Evolutionary conservation across 2,113 vertebrate genomes (phyloP), one percentile per base, ranked within the genome.

Genomic region (Pollimyrus isidori): DNA sequence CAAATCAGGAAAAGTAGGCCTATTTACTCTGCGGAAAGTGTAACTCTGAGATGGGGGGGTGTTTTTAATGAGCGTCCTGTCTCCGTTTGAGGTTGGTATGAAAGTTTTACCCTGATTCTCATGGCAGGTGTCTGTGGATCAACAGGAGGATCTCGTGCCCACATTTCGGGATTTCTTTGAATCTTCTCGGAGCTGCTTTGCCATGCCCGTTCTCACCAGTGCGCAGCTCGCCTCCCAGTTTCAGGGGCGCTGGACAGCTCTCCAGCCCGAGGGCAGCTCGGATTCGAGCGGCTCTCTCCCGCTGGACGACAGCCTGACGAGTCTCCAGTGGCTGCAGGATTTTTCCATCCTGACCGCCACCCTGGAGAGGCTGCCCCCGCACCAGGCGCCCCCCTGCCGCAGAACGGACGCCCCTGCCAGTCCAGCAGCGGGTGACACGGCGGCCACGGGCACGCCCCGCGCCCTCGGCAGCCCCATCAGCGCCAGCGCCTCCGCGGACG

Each of bases 311-410:
- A 94, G 94, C 69, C 91, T 94, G 30, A 94, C 94, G 86, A 94
- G 89, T 88, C 92, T 94, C 0, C 94, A 94, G 87, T 94, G 94
- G 93, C 94, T 94, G 2, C 93, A 93, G 87, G 92, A 93, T 46
- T 94, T 93, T 89, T 94, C 93, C 50, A 93, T 94, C 48, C 88
- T 90, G 39, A 91, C 87, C 3, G 88, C 90, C 21, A 90, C 92
- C 85, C 89, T 91, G 7, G 91, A 93, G 49, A 90, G 80, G 6
- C 91, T 89, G n/a, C 4, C 39, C 88, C 92, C 3, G 5, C 62
- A 45, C 42, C 89, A 0, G 39, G 76, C 15, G 45, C 80, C 39
- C 88, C 88, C 7, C 35, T 52, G 9, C 50, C 58, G 53, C 9
- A 90, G 62, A 42, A 84, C 90, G 1, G 90, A 92, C 0, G 90